phyloP scores from a whole-genome alignment of 2,797 vertebrate species.

The Lepus townsendii region DNA sequence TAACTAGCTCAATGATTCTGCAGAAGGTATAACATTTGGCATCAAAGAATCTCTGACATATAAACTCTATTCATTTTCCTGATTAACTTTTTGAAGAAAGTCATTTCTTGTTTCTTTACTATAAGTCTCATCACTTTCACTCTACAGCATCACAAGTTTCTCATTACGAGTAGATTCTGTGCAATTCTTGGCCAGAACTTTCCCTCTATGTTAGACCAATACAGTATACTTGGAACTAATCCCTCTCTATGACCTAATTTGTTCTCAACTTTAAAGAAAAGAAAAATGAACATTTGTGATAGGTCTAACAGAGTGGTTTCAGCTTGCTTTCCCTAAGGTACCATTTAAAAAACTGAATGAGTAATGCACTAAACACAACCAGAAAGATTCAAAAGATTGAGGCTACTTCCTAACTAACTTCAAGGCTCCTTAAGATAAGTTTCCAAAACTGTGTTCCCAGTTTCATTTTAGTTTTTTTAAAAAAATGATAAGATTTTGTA shows the following conservation, averaged over 20 bases:
- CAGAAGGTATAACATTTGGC: neutral
- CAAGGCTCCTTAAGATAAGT: slow-evolving; percentile 75
- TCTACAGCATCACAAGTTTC: neutral
- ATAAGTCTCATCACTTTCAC: neutral
- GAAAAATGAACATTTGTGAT: slow-evolving; percentile 58
- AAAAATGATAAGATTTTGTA: neutral
- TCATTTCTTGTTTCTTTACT: neutral
- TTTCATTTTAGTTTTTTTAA: slow-evolving; percentile 51
- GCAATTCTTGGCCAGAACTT: slow-evolving; percentile 9
- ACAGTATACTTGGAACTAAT: slow-evolving; percentile 14
- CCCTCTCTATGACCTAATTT: slow-evolving; percentile 64
- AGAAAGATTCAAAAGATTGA: slow-evolving; percentile 67
- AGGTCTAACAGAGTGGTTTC: slow-evolving; percentile 72
- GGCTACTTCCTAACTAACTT: slow-evolving; percentile 62
- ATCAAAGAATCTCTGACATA: neutral
- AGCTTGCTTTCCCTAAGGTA: slow-evolving; percentile 60
- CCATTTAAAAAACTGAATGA: slow-evolving; percentile 74
- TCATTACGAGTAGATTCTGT: neutral
- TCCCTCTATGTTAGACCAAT: neutral
- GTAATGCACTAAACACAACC: slow-evolving; percentile 61
- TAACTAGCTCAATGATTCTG: neutral
- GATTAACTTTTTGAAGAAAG: neutral
- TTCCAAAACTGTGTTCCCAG: slow-evolving; percentile 47
- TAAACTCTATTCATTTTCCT: neutral
- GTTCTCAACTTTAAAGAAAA: slow-evolving; percentile 57